phyloP scores from a whole-genome alignment of 2,797 vertebrate genomes.

The Odontamblyopus lacepedii region DNA sequence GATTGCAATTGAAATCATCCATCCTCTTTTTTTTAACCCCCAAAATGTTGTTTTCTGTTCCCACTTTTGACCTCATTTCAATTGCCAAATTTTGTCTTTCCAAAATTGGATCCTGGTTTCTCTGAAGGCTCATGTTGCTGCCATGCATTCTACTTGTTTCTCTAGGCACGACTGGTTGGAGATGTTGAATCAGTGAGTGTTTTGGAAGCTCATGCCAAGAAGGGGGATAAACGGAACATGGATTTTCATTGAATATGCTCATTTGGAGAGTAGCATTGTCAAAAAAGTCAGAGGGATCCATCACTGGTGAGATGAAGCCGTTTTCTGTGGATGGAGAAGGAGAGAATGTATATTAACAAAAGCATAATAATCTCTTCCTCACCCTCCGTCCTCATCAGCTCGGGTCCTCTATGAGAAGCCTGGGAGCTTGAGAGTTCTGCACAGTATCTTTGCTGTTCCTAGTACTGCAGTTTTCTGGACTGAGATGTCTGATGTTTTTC shows the following conservation, averaged over 20 bases:
- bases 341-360: neutral
- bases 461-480: too few relatives aligned
- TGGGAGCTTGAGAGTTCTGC: too few relatives aligned
- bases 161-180: constrained; percentile 63
- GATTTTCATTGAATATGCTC: constrained; percentile 59
- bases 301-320: constrained; percentile 31
- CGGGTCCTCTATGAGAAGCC: too few relatives aligned
- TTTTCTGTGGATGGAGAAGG: neutral
- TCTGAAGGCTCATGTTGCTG: constrained; percentile 45
- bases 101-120: constrained; percentile 37
- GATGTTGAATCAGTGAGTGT: constrained; percentile 76
- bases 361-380: too few relatives aligned
- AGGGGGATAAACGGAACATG: constrained; percentile 57
- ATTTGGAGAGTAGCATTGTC: constrained; percentile 67
- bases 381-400: too few relatives aligned
- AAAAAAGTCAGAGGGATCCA: constrained; percentile 80
- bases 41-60: constrained; percentile 1
- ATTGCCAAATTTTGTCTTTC: constrained; percentile 50
- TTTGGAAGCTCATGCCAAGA: constrained; percentile 58
- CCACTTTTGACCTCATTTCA: constrained; percentile 24
- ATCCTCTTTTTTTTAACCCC: constrained; percentile 58
- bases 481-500: too few relatives aligned
- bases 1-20: constrained; percentile 59
- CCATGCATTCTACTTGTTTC: constrained; percentile 60
- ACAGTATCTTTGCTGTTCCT: too few relatives aligned